Evolutionary conservation across 2,797 vertebrate species (phyloP).

Genomic region (Xerus rutilus): DNA sequence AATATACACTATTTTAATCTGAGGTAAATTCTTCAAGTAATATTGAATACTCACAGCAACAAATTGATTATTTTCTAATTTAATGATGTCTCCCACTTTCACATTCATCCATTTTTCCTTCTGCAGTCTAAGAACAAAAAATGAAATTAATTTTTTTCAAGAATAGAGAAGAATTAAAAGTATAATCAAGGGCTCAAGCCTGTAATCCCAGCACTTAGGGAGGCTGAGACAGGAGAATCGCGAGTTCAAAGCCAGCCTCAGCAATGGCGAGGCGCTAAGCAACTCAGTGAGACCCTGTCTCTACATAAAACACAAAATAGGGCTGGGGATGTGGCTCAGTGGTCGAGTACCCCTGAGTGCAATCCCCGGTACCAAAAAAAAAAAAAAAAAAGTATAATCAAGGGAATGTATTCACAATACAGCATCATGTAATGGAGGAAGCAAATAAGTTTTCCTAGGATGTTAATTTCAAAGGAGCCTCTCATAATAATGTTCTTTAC

Average conservation of each 20-base stretch:
- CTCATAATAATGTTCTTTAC: not conserved
- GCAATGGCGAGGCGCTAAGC: too few relatives aligned
- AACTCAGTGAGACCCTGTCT: too few relatives aligned
- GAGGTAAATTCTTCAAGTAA: constrained; percentile 33
- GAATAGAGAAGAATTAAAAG: not conserved
- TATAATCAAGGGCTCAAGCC: not conserved
- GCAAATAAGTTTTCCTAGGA: not conserved
- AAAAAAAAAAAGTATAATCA: not conserved
- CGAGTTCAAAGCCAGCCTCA: too few relatives aligned
- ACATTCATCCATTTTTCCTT: constrained; percentile 93
- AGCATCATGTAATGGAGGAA: not conserved
- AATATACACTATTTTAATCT: not conserved
- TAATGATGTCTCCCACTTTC: constrained; percentile 91
- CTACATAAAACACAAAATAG: too few relatives aligned
- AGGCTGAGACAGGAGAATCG: too few relatives aligned
- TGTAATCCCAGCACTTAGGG: too few relatives aligned
- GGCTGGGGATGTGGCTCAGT: too few relatives aligned
- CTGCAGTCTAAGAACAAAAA: constrained; percentile 86
- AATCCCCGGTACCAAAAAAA: too few relatives aligned
- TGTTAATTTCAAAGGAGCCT: not conserved
- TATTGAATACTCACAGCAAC: constrained; percentile 91
- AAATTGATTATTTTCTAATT: constrained; percentile 93
- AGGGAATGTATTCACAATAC: not conserved
- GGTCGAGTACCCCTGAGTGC: too few relatives aligned
- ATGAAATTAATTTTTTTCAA: constrained; percentile 50